Conservation (phyloP, 2,113 vertebrate species). For the cat (Felis catus) region DNA sequence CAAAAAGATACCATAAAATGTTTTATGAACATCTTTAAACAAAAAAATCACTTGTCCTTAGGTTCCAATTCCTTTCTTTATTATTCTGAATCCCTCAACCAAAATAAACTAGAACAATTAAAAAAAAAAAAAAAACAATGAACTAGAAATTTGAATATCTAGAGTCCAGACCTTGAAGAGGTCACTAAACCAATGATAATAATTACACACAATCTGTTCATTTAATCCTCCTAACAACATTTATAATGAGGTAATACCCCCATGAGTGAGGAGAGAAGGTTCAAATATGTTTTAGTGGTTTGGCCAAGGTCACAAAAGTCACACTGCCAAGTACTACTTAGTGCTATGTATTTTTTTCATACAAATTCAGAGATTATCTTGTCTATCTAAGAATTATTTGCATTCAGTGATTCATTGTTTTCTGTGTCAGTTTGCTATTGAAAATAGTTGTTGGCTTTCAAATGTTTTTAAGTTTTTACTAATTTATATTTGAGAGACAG, state of each 20-base stretch:
- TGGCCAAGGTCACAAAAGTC: background rate
- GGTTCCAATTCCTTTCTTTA: background rate
- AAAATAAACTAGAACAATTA: constrained; percentile 52
- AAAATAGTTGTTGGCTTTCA: background rate
- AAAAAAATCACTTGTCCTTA: constrained; percentile 12
- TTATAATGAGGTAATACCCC: background rate
- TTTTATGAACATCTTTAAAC: constrained; percentile 46
- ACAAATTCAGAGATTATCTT: constrained; percentile 11
- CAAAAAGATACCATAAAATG: constrained; percentile 52
- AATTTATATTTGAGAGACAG: too few relatives aligned
- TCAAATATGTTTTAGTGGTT: background rate
- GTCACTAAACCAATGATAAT: background rate
- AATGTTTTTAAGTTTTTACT: too few relatives aligned
- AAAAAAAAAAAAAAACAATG: background rate
- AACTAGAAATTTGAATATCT: constrained; percentile 6
- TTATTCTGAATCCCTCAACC: constrained; percentile 63
- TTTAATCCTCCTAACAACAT: background rate
- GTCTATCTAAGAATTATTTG: background rate
- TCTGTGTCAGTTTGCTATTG: background rate
- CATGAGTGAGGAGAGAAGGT: background rate
- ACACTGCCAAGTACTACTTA: background rate
- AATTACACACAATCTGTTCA: background rate
- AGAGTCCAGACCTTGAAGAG: background rate
- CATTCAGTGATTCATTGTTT: constrained; percentile 1
- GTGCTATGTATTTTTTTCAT: background rate